These are phyloP conservation scores for Harpalus rufipes DNA, from an alignment of 2,888 invertebrate species.

Conservation along the genomic window DNA sequence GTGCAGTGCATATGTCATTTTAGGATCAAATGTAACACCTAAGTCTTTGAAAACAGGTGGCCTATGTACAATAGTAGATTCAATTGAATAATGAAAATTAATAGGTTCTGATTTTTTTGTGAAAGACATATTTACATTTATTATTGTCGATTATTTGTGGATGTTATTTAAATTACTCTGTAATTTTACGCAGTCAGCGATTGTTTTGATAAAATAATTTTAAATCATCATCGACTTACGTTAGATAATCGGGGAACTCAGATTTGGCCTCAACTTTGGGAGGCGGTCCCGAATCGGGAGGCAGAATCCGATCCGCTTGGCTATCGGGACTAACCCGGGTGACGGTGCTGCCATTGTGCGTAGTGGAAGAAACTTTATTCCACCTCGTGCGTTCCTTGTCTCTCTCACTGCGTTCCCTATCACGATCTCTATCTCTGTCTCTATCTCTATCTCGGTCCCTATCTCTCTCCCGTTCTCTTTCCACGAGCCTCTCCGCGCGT, in stretches of 20 bases:
- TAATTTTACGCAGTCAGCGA: too few species aligned
- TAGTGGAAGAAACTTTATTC: conserved; percentile 72
- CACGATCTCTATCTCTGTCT: conserved; percentile 68
- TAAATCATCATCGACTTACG: conserved; percentile 77
- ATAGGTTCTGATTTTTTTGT: too few species aligned
- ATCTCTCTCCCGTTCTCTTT: conserved; percentile 66
- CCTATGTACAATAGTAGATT: too few species aligned
- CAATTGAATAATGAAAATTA: too few species aligned
- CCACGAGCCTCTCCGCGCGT: conserved; percentile 44
- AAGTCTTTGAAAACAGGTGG: too few species aligned
- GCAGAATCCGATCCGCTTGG: conserved; percentile 74
- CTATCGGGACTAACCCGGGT: conserved; percentile 76
- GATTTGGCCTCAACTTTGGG: conserved; percentile 49
- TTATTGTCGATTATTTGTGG: too few species aligned
- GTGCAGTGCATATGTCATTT: too few species aligned
- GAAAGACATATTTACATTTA: too few species aligned
- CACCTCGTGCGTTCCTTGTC: conserved; percentile 69
- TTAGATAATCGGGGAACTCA: conserved; percentile 79
- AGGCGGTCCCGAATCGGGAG: conserved; percentile 70
- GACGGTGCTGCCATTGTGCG: conserved; percentile 71
- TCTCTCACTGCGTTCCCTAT: conserved; percentile 65
- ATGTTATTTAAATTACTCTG: too few species aligned
- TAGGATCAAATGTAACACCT: too few species aligned
- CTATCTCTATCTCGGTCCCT: conserved; percentile 70
- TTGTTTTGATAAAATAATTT: too few species aligned